These are phyloP conservation scores for Aurelia sp. DNA, from an alignment of 30 jellyfish, hydroid and myxozoan species.

Conservation along the genomic window DNA sequence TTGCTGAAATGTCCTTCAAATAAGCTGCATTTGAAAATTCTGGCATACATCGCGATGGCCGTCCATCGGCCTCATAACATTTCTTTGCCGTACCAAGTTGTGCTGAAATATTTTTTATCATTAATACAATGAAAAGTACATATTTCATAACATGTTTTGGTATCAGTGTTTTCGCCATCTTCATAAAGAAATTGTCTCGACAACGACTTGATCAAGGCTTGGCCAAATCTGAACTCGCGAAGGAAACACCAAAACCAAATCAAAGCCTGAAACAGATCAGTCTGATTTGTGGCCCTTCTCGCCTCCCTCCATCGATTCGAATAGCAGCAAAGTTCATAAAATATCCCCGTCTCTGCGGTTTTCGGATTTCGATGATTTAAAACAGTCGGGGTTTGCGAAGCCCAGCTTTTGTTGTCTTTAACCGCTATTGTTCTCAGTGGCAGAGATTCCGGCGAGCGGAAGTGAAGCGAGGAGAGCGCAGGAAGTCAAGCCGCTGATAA, in stretches of 20 bases:
- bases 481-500: conserved; percentile 52
- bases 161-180: conserved; percentile 2
- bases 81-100: conserved; percentile 85
- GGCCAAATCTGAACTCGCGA: neutral
- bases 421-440: conserved; percentile 63
- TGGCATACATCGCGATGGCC: conserved; percentile 97
- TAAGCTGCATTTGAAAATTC: conserved; percentile 96
- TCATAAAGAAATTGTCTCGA: neutral
- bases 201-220: neutral
- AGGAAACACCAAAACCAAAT: neutral
- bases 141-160: neutral
- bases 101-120: conserved; percentile 21
- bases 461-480: conserved; percentile 63
- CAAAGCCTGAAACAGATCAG: neutral
- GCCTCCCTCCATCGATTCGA: neutral
- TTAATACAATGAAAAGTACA: conserved; percentile 16
- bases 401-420: conserved; percentile 26
- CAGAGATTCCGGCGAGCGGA: conserved; percentile 74
- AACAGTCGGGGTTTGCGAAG: conserved; percentile 27
- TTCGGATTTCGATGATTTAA: conserved; percentile 20
- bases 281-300: conserved; percentile 13
- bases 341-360: conserved; percentile 60
- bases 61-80: conserved; percentile 87
- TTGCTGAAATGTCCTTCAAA: conserved; percentile 76
- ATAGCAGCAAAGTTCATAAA: neutral